Conservation (phyloP, 2,797 vertebrate genomes). For the Rachycentron canadum region DNA sequence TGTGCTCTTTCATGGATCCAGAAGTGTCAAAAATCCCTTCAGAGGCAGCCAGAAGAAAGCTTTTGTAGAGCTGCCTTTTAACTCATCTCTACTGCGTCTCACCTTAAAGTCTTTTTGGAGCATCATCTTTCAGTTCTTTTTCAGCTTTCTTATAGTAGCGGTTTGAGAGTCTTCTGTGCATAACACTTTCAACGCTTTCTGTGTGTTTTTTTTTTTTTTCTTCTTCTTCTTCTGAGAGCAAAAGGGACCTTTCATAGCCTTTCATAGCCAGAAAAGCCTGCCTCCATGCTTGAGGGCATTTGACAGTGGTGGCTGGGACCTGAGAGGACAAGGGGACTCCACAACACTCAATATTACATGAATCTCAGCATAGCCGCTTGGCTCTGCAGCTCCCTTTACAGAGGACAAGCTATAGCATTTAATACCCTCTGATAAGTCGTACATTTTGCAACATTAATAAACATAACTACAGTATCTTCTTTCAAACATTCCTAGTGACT, state of each 20-base stretch:
- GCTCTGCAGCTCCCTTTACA: constrained; percentile 27
- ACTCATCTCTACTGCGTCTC: constrained; percentile 30
- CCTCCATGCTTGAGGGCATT: constrained; percentile 56
- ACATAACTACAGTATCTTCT: neutral
- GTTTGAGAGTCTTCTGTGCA: constrained; percentile 24
- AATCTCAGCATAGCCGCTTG: constrained; percentile 16
- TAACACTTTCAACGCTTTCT: constrained; percentile 40
- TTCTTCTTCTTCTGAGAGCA: constrained; percentile 36
- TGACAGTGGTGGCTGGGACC: constrained; percentile 52
- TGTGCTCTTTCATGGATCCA: constrained; percentile 47
- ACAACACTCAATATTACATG: constrained; percentile 66
- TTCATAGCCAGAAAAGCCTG: constrained; percentile 55
- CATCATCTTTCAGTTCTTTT: constrained; percentile 31
- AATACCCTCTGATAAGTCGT: constrained; percentile 1
- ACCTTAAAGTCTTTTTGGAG: constrained; percentile 44
- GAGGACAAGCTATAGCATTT: constrained; percentile 13
- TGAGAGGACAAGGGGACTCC: constrained; percentile 44
- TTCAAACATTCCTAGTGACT: constrained; percentile 2
- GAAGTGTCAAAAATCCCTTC: constrained; percentile 70
- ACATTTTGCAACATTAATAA: constrained; percentile 4
- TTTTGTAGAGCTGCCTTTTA: constrained; percentile 55
- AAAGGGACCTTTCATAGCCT: constrained; percentile 46
- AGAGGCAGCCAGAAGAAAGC: constrained; percentile 46
- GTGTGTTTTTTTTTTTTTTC: constrained; percentile 25
- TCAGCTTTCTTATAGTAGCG: constrained; percentile 16